phyloP scores from a whole-genome alignment of 2,113 vertebrate species.

The Toxotes chatareus region DNA sequence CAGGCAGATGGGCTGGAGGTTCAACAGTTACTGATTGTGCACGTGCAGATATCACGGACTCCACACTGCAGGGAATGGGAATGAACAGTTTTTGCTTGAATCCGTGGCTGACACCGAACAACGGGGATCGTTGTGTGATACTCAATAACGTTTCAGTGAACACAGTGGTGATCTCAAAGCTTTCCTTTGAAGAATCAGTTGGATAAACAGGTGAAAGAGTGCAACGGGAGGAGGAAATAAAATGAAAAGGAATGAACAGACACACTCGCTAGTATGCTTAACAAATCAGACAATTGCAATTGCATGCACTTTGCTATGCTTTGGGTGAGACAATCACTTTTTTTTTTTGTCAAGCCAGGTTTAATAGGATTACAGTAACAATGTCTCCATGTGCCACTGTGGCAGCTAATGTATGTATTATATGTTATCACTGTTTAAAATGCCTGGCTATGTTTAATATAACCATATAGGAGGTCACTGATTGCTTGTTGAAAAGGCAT shows the following conservation, averaged over 20 bases:
- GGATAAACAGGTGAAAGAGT: conserved; percentile 36
- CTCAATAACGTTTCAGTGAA: conserved; percentile 48
- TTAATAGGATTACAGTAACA: not conserved
- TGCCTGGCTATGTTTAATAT: conserved; percentile 16
- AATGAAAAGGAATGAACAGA: not conserved
- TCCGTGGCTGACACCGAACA: conserved; percentile 44
- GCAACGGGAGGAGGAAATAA: not conserved
- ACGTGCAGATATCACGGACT: conserved; percentile 36
- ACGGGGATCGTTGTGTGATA: conserved; percentile 29
- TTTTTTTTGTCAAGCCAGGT: not conserved
- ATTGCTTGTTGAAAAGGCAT: conserved; percentile 21
- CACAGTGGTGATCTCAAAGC: conserved; percentile 36
- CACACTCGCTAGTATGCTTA: not conserved
- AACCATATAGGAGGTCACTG: conserved; percentile 3
- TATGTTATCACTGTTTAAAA: conserved; percentile 9
- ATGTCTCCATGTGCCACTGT: conserved; percentile 1
- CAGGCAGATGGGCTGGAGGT: conserved; percentile 32
- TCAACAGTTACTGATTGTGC: conserved; percentile 48
- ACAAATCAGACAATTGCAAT: not conserved
- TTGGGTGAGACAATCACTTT: not conserved
- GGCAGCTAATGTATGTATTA: not conserved
- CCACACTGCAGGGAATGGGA: conserved; percentile 25
- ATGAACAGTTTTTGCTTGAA: conserved; percentile 35
- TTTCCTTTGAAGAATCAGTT: conserved; percentile 18
- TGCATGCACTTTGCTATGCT: not conserved